phyloP scores from a whole-genome alignment of 2,888 invertebrate species.

The Polydrusus tereticollis region DNA sequence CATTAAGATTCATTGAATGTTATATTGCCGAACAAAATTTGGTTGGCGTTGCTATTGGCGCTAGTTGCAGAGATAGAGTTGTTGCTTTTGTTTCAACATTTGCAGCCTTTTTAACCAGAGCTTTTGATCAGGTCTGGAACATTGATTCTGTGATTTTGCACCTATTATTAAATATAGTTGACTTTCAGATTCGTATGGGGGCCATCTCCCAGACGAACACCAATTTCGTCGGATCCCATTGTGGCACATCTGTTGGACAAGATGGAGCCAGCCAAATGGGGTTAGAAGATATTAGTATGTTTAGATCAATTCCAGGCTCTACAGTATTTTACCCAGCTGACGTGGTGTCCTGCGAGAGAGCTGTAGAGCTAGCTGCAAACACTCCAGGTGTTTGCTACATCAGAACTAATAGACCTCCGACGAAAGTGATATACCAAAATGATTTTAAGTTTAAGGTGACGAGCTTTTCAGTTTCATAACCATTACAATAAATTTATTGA shows the following conservation, averaged over 20 bases:
- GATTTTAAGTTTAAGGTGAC: constrained; percentile 81
- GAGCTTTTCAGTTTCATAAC: no score
- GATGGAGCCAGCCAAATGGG: constrained; percentile 99
- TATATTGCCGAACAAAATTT: constrained; percentile 99
- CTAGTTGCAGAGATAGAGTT: constrained; percentile 92
- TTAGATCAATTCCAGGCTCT: constrained; percentile 88
- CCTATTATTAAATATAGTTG: background rate
- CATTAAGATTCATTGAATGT: constrained; percentile 89
- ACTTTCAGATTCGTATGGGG: constrained; percentile 91
- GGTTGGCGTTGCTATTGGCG: constrained; percentile 95
- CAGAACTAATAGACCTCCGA: constrained; percentile 93
- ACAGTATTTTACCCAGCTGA: constrained; percentile 88
- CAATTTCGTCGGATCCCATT: constrained; percentile 96
- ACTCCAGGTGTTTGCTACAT: constrained; percentile 92
- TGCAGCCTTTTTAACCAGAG: constrained; percentile 96
- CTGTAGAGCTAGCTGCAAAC: constrained; percentile 95
- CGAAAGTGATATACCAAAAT: constrained; percentile 87
- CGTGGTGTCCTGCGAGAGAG: constrained; percentile 93
- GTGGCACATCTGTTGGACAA: constrained; percentile 97
- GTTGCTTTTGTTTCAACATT: constrained; percentile 97
- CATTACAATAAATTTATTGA: no score
- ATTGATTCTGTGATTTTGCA: background rate
- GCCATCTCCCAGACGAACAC: constrained; percentile 98
- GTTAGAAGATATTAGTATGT: constrained; percentile 95
- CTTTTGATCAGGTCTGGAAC: constrained; percentile 87